Evolutionary conservation across 2,113 vertebrate species (phyloP), one percentile per base, ranked within the genome.

Genomic region (Brachionichthys hirsutus): DNA sequence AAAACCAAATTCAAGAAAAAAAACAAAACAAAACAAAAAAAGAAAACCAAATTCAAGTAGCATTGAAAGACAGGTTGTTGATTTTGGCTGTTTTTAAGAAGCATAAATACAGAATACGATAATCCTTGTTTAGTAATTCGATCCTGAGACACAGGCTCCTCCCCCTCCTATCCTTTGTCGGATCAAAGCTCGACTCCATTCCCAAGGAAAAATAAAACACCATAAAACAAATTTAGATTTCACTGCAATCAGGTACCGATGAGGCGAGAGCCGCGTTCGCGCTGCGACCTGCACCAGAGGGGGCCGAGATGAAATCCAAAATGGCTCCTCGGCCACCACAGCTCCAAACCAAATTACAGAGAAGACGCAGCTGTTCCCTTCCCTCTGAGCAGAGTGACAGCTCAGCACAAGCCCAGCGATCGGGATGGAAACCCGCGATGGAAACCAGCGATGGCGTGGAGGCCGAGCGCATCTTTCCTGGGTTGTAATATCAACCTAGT

Each of bases 331-430:
- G 24, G 51, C 70, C 68, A 65, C 81, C 65, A n/a, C 73, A 50
- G 73, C 70, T 68, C 46, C 35, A 11, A 61, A 59, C 62, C 18
- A 80, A 82, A 88, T 86, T 88, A 85, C 46, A 86, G 82, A 60
- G 81, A 15, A 54, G 51, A 53, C 74, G 24, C 78, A 68, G 83
- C 83, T 76, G 81, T 54, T 80, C 49, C 57, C 54, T 73, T 50
- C 62, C 62, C 73, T 63, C 77, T 80, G 12, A 51, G 78, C 66
- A 41, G 43, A 80, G 64, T 47, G 67, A 42, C 60, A 79, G 73
- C 74, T 85, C 62, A 73, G 67, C 54, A 24, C n/a, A 18, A 58
- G 59, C 75, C 70, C 63, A 75, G 73, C 53, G 78, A 76, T 57
- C 63, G 69, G 57, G 58, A 44, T 45, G 56, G 48, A 52, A 72